Percentiles rank a stretch among this genome's conserved stretches.
These are phyloP conservation scores for Engraulis encrasicolus DNA, from an alignment of 2,113 vertebrate species.

Conservation along the genomic window DNA sequence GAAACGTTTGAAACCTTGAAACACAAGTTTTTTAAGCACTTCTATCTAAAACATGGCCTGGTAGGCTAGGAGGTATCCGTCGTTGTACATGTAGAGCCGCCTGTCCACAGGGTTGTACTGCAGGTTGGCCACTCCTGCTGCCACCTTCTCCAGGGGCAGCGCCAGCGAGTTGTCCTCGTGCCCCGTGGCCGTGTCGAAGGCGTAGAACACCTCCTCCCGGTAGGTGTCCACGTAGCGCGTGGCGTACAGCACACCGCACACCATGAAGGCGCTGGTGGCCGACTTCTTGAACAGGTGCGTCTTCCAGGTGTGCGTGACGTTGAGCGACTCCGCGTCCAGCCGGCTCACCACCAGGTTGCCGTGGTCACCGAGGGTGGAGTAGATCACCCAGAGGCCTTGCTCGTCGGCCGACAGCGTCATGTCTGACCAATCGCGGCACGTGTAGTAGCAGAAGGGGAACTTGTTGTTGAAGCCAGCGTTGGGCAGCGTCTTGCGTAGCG, in stretches of 20 bases:
- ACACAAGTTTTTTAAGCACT: neutral
- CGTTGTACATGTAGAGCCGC: constrained; percentile 71
- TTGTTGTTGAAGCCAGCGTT: constrained; percentile 75
- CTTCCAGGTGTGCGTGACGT: constrained; percentile 79
- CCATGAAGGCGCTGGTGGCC: constrained; percentile 85
- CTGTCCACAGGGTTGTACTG: constrained; percentile 68
- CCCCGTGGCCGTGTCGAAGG: constrained; percentile 81
- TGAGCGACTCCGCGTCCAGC: constrained; percentile 47
- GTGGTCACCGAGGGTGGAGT: constrained; percentile 68
- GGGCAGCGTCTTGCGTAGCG: constrained; percentile 67
- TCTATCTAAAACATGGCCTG: constrained; percentile 49
- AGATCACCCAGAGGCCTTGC: constrained; percentile 73
- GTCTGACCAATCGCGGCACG: constrained; percentile 68
- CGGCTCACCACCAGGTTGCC: constrained; percentile 71
- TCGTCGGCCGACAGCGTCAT: constrained; percentile 79
- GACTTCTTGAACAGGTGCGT: constrained; percentile 75
- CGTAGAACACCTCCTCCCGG: constrained; percentile 89
- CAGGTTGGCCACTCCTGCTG: constrained; percentile 64
- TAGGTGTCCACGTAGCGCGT: constrained; percentile 68
- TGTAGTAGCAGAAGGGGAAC: constrained; percentile 85
- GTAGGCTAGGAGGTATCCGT: constrained; percentile 70
- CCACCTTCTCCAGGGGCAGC: constrained; percentile 66
- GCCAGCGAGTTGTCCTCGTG: constrained; percentile 64
- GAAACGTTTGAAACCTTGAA: too few species aligned
- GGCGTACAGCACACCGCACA: constrained; percentile 88